Evolutionary conservation across 1,140 invertebrate genomes (phyloP).

Genomic region (Anastrepha obliqua): DNA sequence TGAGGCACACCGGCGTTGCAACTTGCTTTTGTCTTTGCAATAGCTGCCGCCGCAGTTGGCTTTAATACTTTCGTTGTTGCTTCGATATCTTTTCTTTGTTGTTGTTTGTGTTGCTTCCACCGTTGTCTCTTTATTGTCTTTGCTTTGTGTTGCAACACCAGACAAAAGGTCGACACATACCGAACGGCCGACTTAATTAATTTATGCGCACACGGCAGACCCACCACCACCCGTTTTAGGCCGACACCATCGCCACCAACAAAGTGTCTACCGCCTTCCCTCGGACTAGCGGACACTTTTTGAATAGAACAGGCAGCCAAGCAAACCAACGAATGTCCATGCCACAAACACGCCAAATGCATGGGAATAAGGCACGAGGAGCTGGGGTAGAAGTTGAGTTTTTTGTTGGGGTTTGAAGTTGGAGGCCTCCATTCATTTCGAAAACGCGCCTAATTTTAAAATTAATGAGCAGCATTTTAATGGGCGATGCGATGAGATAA

Average conservation of each 20-base stretch:
- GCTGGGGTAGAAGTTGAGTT: background rate
- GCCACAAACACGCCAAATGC: slow-evolving; percentile 35
- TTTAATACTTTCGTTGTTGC: background rate
- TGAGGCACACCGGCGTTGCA: background rate
- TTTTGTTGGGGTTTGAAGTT: slow-evolving; percentile 30
- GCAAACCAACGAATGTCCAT: slow-evolving; percentile 31
- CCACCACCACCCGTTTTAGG: slow-evolving; percentile 19
- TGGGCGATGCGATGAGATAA: slow-evolving; percentile 64
- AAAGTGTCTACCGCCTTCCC: slow-evolving; percentile 9
- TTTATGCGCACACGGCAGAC: slow-evolving; percentile 65
- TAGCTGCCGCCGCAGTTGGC: background rate
- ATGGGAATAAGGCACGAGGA: slow-evolving; percentile 2
- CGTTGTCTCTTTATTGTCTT: slow-evolving; percentile 40
- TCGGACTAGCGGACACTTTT: background rate
- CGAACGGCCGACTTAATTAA: slow-evolving; percentile 71
- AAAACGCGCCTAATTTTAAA: slow-evolving; percentile 73
- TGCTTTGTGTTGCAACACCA: slow-evolving; percentile 61
- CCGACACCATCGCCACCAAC: background rate
- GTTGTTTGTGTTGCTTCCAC: background rate
- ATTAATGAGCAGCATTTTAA: slow-evolving; percentile 74
- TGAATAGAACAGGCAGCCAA: slow-evolving; percentile 60
- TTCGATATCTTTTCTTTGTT: background rate
- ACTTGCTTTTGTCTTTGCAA: slow-evolving; percentile 46
- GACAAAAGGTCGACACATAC: slow-evolving; percentile 74
- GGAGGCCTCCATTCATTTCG: slow-evolving; percentile 59